Evolutionary conservation across 2,888 invertebrate species (phyloP).

Genomic region (Steinernema carpocapsae): DNA sequence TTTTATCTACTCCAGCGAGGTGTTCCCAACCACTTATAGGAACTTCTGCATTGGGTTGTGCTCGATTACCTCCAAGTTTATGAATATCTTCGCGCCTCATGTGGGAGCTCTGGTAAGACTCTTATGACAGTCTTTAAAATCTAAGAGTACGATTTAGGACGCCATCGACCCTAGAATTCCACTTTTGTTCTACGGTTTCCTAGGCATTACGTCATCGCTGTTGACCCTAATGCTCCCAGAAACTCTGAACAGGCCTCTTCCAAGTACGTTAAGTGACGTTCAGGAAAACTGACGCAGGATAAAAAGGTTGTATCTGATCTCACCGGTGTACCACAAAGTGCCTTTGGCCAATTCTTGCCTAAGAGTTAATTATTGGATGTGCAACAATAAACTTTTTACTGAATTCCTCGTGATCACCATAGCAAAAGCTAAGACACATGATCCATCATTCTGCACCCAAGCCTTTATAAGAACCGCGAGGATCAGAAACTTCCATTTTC

Average conservation of each 20-base stretch:
- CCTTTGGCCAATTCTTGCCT: too few relatives aligned
- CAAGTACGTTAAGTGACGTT: constrained; percentile 38
- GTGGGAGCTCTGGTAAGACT: constrained; percentile 46
- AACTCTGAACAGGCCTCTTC: constrained; percentile 41
- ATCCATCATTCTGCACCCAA: too few relatives aligned
- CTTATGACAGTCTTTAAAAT: not conserved
- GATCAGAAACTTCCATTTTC: not conserved
- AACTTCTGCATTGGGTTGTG: constrained; percentile 55
- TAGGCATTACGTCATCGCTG: constrained; percentile 39
- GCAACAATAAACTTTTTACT: too few relatives aligned
- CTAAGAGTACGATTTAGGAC: constrained; percentile 37
- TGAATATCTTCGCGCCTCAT: constrained; percentile 51
- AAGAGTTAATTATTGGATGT: too few relatives aligned
- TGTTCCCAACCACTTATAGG: constrained; percentile 53
- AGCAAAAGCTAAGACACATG: too few relatives aligned
- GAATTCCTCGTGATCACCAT: too few relatives aligned
- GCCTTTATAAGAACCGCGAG: too few relatives aligned
- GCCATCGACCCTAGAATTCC: constrained; percentile 41
- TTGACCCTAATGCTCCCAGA: constrained; percentile 46
- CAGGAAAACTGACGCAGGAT: not conserved
- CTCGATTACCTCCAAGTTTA: constrained; percentile 50
- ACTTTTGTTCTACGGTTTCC: constrained; percentile 40
- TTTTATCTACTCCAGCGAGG: constrained; percentile 60
- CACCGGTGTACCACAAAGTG: too few relatives aligned
- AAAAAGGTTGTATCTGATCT: too few relatives aligned